Evolutionary conservation across 1,140 invertebrate genomes (phyloP), one percentile per base, ranked within the genome.

Genomic region (Lepidurus arcticus): DNA sequence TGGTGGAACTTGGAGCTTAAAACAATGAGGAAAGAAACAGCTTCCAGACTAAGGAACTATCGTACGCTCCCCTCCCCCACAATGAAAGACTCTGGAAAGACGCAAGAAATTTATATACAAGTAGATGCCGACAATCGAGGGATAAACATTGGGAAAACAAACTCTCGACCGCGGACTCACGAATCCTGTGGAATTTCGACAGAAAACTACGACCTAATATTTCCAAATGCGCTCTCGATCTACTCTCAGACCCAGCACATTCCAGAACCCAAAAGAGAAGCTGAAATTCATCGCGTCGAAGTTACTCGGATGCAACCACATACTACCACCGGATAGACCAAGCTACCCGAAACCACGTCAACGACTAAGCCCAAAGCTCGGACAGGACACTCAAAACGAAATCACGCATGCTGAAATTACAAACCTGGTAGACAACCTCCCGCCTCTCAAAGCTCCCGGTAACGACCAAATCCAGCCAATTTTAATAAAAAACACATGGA

Each of bases 381-480:
- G 45, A 16, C 9, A 47, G 1, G 45, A 16, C 45, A 16, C 9
- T 9, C 45, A 16, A 16, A 16, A 47, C 9, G 9, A 16, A 11
- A 47, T 47, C 45, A 47, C 45, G 16, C 45, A 47, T 16, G 9
- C 45, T 16, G 45, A 47, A 47, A 16, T 47, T 16, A 47, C 45
- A 47, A 47, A 47, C 16, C 16, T 47, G 45, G 45, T 47, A 47
- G 45, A 9, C 1, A 47, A 16, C 45, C 45, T 47, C 45, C 45
- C 45, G 16, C 75, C 34, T 10, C 42, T 76, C n/a, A 76, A 76
- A 43, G 75, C 75, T 7, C 75, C 75, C 21, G 75, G 75, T 10
- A 42, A 21, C n/a, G 75, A 76, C 75, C n/a, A 11, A 21, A 24
- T 76, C n/a, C 75, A 76, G 44, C 42, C 42, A 11, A 76, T 76